Evolutionary conservation across 2,797 vertebrate genomes (phyloP), one percentile per base, ranked within the genome.

Genomic region (Neosilurus hyrtlii): DNA sequence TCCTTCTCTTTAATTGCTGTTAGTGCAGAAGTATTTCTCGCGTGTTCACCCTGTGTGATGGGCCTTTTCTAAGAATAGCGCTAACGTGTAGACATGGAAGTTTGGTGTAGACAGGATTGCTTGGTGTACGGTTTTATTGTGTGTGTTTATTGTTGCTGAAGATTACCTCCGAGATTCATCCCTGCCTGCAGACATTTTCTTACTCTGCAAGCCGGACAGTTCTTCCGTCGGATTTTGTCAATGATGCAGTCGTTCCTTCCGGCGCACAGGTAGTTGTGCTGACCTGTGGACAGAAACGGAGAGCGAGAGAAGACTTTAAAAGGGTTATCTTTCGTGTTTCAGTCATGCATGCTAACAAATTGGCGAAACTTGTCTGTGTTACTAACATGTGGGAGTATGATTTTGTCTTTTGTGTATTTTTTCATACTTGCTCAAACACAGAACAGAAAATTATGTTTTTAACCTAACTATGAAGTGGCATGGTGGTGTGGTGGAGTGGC

Each of bases 241-340:
- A 99, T 99, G 91, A 99, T 99, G 88, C 98, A 99, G 92, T 99
- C 98, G 51, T 99, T 99, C 89, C 98, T 96, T 86, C 98, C 98
- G 20, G 98, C 98, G 88, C 98, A 99, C 90, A 99, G 96, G 93
- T 99, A 99, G 93, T 98, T 99, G 94, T 99, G 98, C 94, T 99
- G 98, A 91, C 98, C 98, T 99, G 90, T 82, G 91, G 79, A 84
- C 86, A 90, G 30, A 81, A 12, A 82, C 35, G 75, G 73, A 81
- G 68, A 68, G 35, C 20, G 35, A 89, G 90, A 89, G 91, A 89
- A 90, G 35, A 65, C 2, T 63, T 49, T 43, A 15, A 62, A 9
- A 49, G 18, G 57, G 4, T 59, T 59, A 24, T 22, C 16, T 12
- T 20, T 12, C 35, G 16, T 35, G 22, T 59, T 59, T 75, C 54